Evolutionary conservation across 1,140 invertebrate genomes (phyloP).

Genomic region (silkworm (Bombyx mori)): DNA sequence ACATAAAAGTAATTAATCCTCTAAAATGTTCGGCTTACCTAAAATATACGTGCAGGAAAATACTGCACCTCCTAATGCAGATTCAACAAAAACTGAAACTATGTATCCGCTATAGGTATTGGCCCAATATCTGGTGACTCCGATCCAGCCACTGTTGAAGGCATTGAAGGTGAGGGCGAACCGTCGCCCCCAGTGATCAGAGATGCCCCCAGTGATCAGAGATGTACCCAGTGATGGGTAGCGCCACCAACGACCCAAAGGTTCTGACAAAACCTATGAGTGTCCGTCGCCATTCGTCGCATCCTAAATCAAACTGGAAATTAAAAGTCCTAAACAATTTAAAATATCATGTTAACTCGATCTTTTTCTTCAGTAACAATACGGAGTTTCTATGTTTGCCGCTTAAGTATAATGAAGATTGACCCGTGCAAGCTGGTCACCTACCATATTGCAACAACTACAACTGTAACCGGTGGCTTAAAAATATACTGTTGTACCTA

Average conservation of each 20-base stretch:
- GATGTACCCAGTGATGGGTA: slow-evolving; percentile 77
- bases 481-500: no score
- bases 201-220: slow-evolving; percentile 79
- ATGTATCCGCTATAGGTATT: slow-evolving; percentile 75
- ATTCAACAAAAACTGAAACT: slow-evolving; percentile 76
- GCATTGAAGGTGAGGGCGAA: slow-evolving; percentile 73
- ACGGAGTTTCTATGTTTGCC: no score
- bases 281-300: slow-evolving; percentile 38
- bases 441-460: no score
- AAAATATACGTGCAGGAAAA: slow-evolving; percentile 59
- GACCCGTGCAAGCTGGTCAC: no score
- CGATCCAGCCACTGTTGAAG: slow-evolving; percentile 72
- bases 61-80: slow-evolving; percentile 63
- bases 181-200: slow-evolving; percentile 77
- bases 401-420: no score
- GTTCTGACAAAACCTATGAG: slow-evolving; percentile 34
- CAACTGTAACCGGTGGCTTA: no score
- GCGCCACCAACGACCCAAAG: slow-evolving; percentile 53
- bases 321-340: not conserved
- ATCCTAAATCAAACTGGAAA: slow-evolving; percentile 34
- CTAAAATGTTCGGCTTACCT: slow-evolving; percentile 27
- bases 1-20: no score
- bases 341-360: no score
- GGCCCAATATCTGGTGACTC: slow-evolving; percentile 75
- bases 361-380: no score